Evolutionary conservation across 53 echinoderm and acorn worm genomes (phyloP), one percentile per base, ranked within the genome.

Genomic region (Hippasteria phrygiana): DNA sequence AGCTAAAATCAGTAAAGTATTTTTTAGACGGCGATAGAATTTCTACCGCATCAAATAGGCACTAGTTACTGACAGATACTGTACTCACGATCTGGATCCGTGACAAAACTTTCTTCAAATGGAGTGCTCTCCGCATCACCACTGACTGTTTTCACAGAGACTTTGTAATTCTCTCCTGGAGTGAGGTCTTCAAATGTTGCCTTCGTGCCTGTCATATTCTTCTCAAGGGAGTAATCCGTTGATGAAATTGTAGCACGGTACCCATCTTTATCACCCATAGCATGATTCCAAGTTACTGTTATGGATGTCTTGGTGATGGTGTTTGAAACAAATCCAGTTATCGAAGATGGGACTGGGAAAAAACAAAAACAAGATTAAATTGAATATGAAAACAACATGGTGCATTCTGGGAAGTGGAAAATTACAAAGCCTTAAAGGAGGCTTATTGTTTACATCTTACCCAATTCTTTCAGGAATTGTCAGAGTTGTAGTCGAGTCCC

Each of bases 91-190:
- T 88, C 74, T 41, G 76, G 45, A 12, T 33, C 22, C 0, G 88
- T 88, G 3, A 6, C 10, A 4, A 71, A 24, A 13, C 7, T 43
- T 8, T 45, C 17, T 24, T 0, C 59, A 59, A 59, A 59, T 2
- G 59, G 2, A 16, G 26, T 65, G 87, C 94, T 94, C n/a, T 31
- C 22, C 40, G 88, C 54, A 10, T 72, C 55, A 20, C 87, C 88
- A 80, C 94, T 91, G 47, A 39, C 7, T 20, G 91, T 88, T 39
- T 86, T 71, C 20, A 94, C 74, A 27, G 73, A 41, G 62, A 94
- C 41, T 8, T 27, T 70, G 65, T 94, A 94, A 2, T 0, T 29
- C 36, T 38, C 71, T 31, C 91, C 94, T n/a, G 94, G 89, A 51
- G 55, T 88, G 5, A 94, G 74, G 11, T 34, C 55, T 20, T 40